Evolutionary conservation across 2,797 vertebrate species (phyloP).

Genomic region (Peromyscus melanophrys): DNA sequence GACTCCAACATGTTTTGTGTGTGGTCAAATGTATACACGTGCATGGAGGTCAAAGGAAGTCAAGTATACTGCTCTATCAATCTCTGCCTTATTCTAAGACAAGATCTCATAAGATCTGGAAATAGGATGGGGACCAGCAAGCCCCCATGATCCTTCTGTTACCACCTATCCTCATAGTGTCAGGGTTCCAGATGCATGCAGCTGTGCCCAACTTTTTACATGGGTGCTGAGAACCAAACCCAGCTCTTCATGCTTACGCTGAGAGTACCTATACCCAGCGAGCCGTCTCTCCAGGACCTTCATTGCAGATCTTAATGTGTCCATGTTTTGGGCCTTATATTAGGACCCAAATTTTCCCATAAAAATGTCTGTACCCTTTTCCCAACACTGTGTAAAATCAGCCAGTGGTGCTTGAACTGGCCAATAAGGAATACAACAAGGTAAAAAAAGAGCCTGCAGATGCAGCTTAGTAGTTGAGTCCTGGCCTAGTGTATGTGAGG

Average conservation of each 20-base stretch:
- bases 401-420: not conserved
- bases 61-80: not conserved
- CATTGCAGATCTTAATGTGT: not conserved
- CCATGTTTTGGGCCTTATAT: constrained; percentile 37
- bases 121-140: not conserved
- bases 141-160: not conserved
- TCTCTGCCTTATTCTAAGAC: not conserved
- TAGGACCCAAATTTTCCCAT: not conserved
- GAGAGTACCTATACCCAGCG: not conserved
- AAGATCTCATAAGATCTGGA: not conserved
- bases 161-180: not conserved
- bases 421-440: constrained; percentile 7
- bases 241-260: not conserved
- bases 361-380: constrained; percentile 15
- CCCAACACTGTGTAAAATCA: not conserved
- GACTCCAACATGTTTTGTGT: not conserved
- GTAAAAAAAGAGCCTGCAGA: too few species aligned
- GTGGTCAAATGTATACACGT: not conserved
- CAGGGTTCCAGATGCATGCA: not conserved
- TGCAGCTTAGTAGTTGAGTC: too few species aligned
- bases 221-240: not conserved
- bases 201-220: not conserved
- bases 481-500: too few species aligned
- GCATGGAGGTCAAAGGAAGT: not conserved
- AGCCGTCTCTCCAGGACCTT: not conserved